Evolutionary conservation across 1,140 invertebrate genomes (phyloP), one percentile per base, ranked within the genome.

Genomic region (Papilio helenus): DNA sequence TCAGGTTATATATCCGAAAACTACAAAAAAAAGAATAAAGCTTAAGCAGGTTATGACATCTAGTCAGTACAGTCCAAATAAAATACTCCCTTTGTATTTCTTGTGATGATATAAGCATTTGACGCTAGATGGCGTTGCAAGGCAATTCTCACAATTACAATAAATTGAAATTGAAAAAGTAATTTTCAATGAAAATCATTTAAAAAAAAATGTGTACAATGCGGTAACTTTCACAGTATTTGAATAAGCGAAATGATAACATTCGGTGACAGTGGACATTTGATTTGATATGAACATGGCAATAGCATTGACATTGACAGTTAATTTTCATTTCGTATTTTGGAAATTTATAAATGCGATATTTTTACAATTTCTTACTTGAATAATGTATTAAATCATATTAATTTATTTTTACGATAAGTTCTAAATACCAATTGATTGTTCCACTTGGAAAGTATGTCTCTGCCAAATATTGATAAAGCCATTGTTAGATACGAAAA

Each of bases 401-500:
- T 10, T 49, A 16, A 18, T 49, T 39, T 39, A 18, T 49, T 39
- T 39, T 39, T 39, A 39, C 34, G 34, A 39, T 39, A 55, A 20
- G 51, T 55, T 55, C 1, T n/a, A 55, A 55, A 20, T n/a, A 9
- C 51, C n/a, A n/a, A n/a, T 55, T 55, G 51, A 55, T 20, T 29
- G 18, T 68, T 68, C 9, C 4, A 68, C 34, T 34, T 18, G 61
- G 72, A 16, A 81, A 84, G 26, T 29, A 92, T 92, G 90, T 55
- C 86, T 12, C 78, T 84, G 39, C 14, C 72, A 58, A 83, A 87
- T 26, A 83, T 90, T 23, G 83, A 89, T 8, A 87, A 87, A 58
- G 88, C 85, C 9, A 83, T 92, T 18, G 58, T 82, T 16, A 90
- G 89, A 84, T 94, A 93, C 81, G 91, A 93, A 77, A 79, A 83